Evolutionary conservation across 2,888 invertebrate genomes (phyloP), one percentile per base, ranked within the genome.

Genomic region (Drosophila meridionalis): DNA sequence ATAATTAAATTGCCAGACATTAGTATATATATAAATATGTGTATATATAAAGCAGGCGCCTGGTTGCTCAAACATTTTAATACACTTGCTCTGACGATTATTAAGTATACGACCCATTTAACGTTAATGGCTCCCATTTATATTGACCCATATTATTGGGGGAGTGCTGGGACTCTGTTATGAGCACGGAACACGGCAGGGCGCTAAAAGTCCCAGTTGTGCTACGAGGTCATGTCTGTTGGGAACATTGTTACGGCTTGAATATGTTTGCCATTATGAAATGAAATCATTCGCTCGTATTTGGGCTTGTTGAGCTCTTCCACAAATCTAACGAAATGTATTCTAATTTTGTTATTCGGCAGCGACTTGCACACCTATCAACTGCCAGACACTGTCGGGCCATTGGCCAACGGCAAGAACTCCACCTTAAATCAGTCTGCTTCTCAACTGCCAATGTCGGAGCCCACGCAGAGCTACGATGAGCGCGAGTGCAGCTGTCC

Each of bases 371-470:
- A 83, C 28, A 91, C 84, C 20, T 63, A 83, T 50, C 71, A 83
- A 73, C 82, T 87, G 74, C 83, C 81, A 73, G 79, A 83, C 36
- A 70, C 50, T 59, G 58, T 45, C 32, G 66, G 69, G 63, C 66
- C 67, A 55, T 58, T 78, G 68, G 62, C 76, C 68, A 81, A 89
- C 80, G 82, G 82, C 20, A 72, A 53, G 38, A 72, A 57, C 11
- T 68, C 61, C 36, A 38, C 30, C 48, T 47, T 58, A 11, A 73
- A 78, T 56, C 64, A 63, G 48, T 59, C 77, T 20, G 78, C 69
- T 14, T 86, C 84, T 5, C 59, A 89, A 61, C 73, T 87, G 80
- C 90, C 87, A 90, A 92, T 92, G 91, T 90, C 84, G 69, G 86
- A 92, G 47, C 60, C 76, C 48, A 80, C 63, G 52, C 43, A 73